phyloP scores from a whole-genome alignment of 2,888 invertebrate species.

The Trichopoda pennipes region DNA sequence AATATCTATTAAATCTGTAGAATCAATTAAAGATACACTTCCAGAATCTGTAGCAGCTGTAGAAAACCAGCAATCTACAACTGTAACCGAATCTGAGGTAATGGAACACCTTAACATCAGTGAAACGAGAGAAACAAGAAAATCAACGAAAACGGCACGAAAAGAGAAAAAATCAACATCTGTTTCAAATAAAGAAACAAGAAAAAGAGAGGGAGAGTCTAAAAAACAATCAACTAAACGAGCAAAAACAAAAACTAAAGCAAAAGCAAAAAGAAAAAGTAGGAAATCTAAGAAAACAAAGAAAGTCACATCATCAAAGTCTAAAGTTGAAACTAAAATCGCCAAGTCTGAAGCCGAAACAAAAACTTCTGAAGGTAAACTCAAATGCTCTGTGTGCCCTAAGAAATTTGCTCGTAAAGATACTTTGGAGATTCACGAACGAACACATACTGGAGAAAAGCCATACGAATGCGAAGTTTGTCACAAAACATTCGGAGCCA shows the following conservation, averaged over 20 bases:
- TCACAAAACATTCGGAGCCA: constrained; percentile 76
- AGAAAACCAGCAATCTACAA: neutral
- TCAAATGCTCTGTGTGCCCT: constrained; percentile 73
- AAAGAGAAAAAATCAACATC: neutral
- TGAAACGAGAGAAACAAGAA: constrained; percentile 8
- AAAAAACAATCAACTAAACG: neutral
- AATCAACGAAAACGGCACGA: neutral
- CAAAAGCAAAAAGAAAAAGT: neutral
- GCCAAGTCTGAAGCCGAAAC: neutral
- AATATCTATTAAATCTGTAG: neutral
- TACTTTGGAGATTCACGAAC: constrained; percentile 76
- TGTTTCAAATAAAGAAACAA: neutral
- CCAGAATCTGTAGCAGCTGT: neutral
- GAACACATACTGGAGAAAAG: constrained; percentile 78
- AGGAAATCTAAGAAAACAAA: constrained; percentile 10
- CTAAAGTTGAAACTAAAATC: neutral
- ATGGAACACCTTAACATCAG: neutral
- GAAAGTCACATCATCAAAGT: neutral
- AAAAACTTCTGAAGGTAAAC: neutral
- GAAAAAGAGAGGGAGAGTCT: neutral
- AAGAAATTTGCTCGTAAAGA: constrained; percentile 78
- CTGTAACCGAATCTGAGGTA: neutral
- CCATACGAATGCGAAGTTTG: constrained; percentile 77
- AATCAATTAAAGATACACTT: neutral
- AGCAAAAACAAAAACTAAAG: neutral